Evolutionary conservation across 64 coral and sea anemone genomes (phyloP).

Genomic region (Pocillopora verrucosa): DNA sequence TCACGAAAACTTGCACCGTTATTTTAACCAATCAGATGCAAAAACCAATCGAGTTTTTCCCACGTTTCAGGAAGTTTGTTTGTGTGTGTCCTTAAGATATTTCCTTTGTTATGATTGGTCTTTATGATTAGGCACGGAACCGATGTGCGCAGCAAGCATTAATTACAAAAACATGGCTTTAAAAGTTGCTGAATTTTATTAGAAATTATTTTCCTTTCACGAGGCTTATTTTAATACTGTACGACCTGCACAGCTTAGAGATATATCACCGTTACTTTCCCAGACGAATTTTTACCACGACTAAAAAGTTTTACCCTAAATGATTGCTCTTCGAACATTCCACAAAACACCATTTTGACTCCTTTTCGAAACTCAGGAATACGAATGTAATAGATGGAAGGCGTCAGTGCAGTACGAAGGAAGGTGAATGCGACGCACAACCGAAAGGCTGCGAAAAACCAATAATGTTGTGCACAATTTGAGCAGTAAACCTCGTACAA

Average conservation of each 20-base stretch:
- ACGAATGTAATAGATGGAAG: neutral
- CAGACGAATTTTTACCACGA: neutral
- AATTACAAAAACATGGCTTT: neutral
- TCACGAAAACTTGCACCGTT: too few species aligned
- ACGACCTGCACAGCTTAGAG: neutral
- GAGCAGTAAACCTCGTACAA: constrained; percentile 19
- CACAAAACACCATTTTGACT: constrained; percentile 22
- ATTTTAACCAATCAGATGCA: too few species aligned
- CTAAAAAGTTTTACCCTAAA: neutral
- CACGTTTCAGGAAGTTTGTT: too few species aligned
- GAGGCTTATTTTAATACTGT: neutral
- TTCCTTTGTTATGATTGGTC: too few species aligned
- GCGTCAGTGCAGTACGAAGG: neutral
- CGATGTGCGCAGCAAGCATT: neutral
- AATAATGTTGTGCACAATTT: neutral
- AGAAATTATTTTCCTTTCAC: neutral
- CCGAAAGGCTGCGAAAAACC: neutral
- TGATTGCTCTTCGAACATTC: neutral
- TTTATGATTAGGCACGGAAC: too few species aligned
- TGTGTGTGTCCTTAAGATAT: too few species aligned
- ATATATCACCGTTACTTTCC: constrained; percentile 21
- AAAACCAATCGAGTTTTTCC: too few species aligned
- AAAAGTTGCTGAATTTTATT: neutral
- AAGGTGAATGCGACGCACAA: neutral
- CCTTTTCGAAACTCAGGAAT: neutral